Base-by-base conservation (phyloP, 2,888 invertebrate species). In the Caenorhabditis imperialis region DNA sequence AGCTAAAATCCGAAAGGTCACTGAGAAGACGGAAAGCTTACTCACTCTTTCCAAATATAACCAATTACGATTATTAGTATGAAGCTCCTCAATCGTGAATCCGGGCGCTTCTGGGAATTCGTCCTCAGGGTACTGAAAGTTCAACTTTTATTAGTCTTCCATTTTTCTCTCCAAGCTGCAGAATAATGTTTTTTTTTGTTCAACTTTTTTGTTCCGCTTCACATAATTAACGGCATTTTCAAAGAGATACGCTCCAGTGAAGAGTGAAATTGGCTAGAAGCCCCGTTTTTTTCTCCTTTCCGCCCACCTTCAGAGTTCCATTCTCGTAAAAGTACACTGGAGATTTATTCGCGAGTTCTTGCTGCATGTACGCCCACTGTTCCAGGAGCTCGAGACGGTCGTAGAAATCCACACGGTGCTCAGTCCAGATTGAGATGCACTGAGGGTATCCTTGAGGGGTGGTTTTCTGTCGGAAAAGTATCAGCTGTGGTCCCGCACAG, bases 401-500 rank as follows among this genome's bases (percentile, higher is more conserved):
- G 22, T 75, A 75, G 27, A 45, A 75, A 40, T 69, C 63, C 0
- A 57, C 57, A 14, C 61, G 61, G 12, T 69, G 69, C 18, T 75
- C 69, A 1, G 69, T 69, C 71, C 81, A 82, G 5, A 77, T 67
- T 0, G 81, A 77, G 5, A 81, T 75, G 44, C 82, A 82, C 48
- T 82, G 82, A 8, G 78, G 77, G 18, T 76, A 45, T 38, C 76
- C 78, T 23, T 71, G 50, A 7, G 65, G 53, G 1, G 75, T 57
- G 1, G 57, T 53, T 6, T 51, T 53, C 12, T 75, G 71, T 7
- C 74, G 69, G 63, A 82, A 82, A 1, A 81, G 57, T 20, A 79
- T 76, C 3, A 82, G 45, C 45, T 82, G 82, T 8, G 82, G 82
- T 14, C 57, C 44, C 5, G 81, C 78, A 57, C 82, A 82, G 14